phyloP scores from a whole-genome alignment of 2,888 invertebrate genomes.

The Lycocerus yunnanus region DNA sequence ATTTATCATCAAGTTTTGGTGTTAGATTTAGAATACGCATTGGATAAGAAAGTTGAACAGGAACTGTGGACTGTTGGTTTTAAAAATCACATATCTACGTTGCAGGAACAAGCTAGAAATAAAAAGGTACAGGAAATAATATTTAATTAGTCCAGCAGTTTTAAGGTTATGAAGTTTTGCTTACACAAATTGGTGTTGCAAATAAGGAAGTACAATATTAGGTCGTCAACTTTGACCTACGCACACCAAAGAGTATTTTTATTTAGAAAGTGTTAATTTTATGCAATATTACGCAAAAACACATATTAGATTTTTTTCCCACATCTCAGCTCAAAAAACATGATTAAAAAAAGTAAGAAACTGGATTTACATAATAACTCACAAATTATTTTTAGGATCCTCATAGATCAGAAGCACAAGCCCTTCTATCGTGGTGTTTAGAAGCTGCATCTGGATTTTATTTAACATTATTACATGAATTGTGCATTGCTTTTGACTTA shows the following conservation, averaged over 20 bases:
- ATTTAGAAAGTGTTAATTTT: not conserved
- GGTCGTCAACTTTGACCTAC: not conserved
- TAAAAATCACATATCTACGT: conserved; percentile 81
- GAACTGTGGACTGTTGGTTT: conserved; percentile 89
- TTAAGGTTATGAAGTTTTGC: not conserved
- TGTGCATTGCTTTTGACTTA: conserved; percentile 79
- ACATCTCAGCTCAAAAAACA: too few relatives aligned
- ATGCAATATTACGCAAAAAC: not conserved
- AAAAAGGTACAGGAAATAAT: conserved; percentile 67
- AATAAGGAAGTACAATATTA: not conserved
- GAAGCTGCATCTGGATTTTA: conserved; percentile 88
- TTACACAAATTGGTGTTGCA: not conserved
- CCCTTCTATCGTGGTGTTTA: conserved; percentile 77
- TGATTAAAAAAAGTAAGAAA: too few relatives aligned
- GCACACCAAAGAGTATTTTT: not conserved
- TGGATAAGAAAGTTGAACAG: conserved; percentile 88
- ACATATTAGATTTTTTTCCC: not conserved
- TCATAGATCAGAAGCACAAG: conserved; percentile 74
- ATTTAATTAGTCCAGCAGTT: not conserved
- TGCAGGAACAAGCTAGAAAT: conserved; percentile 79
- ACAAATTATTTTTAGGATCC: conserved; percentile 62
- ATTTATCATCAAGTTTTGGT: conserved; percentile 74
- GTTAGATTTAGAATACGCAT: conserved; percentile 81
- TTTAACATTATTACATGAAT: conserved; percentile 77
- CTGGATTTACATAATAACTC: not conserved